These are phyloP conservation scores for Etheostoma cragini DNA, from an alignment of 2,113 vertebrate species.

Conservation along the genomic window DNA sequence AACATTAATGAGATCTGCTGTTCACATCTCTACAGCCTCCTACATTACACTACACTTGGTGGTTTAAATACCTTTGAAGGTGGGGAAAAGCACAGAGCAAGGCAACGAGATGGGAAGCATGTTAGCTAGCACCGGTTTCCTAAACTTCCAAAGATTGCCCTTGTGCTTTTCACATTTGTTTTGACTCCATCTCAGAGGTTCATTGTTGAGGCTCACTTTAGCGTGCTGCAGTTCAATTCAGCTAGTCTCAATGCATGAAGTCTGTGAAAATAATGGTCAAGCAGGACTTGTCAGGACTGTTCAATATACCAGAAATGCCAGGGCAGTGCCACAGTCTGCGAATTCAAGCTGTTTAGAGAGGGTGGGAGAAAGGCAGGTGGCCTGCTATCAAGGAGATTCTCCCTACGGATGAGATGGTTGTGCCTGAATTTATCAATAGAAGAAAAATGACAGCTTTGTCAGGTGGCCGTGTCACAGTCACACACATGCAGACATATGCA, in stretches of 20 bases:
- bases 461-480: constrained; percentile 53
- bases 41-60: constrained; percentile 67
- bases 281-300: constrained; percentile 67
- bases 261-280: constrained; percentile 74
- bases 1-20: constrained; percentile 78
- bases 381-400: constrained; percentile 59
- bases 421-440: constrained; percentile 51
- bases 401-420: constrained; percentile 50
- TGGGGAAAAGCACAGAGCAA: constrained; percentile 36
- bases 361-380: constrained; percentile 51
- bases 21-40: constrained; percentile 60
- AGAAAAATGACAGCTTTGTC: constrained; percentile 62
- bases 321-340: constrained; percentile 56
- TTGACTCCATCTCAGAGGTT: constrained; percentile 51
- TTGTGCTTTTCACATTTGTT: constrained; percentile 66
- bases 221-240: constrained; percentile 45
- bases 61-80: constrained; percentile 78
- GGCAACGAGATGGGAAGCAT: constrained; percentile 28
- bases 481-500: constrained; percentile 56
- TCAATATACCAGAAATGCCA: constrained; percentile 69
- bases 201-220: constrained; percentile 40
- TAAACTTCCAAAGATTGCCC: constrained; percentile 19
- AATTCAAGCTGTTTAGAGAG: constrained; percentile 66
- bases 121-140: constrained; percentile 29
- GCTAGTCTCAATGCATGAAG: constrained; percentile 61